A percentile compares a stretch with the other conserved stretches of the same genome.
phyloP scores from a whole-genome alignment of 2,888 invertebrate species.

The Mythimna albipuncta region DNA sequence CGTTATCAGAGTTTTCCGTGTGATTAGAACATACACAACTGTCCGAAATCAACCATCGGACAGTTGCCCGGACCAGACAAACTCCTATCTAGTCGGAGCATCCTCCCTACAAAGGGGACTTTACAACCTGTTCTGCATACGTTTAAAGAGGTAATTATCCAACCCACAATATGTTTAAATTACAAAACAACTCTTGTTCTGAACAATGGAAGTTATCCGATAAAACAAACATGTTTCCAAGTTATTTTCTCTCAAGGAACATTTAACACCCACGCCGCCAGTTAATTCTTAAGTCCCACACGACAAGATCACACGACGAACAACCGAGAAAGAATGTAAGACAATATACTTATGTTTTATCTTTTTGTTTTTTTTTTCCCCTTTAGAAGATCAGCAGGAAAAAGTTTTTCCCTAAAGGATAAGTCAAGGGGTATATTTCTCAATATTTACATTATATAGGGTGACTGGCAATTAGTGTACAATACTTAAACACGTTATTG shows the following conservation, averaged over 20 bases:
- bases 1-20: too few relatives aligned
- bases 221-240: slow-evolving; percentile 22
- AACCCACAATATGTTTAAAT: background rate
- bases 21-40: too few relatives aligned
- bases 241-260: slow-evolving; percentile 20
- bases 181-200: slow-evolving; percentile 5
- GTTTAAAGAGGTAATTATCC: background rate
- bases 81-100: too few relatives aligned
- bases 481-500: too few relatives aligned
- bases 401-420: background rate
- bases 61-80: too few relatives aligned
- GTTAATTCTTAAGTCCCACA: slow-evolving; percentile 32
- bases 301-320: slow-evolving; percentile 37
- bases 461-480: too few relatives aligned
- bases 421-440: background rate
- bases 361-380: slow-evolving; percentile 18
- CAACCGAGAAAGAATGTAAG: slow-evolving; percentile 26
- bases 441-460: too few relatives aligned
- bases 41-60: too few relatives aligned
- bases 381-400: background rate
- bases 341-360: slow-evolving; percentile 22
- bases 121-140: too few relatives aligned
- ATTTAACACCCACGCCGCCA: slow-evolving; percentile 31
- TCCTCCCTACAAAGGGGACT: too few relatives aligned
- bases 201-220: slow-evolving; percentile 17